Percentiles rank a stretch among this genome's conserved stretches.
phyloP scores from a whole-genome alignment of 92 coral and sea anemone genomes.

The Desmophyllum pertusum region DNA sequence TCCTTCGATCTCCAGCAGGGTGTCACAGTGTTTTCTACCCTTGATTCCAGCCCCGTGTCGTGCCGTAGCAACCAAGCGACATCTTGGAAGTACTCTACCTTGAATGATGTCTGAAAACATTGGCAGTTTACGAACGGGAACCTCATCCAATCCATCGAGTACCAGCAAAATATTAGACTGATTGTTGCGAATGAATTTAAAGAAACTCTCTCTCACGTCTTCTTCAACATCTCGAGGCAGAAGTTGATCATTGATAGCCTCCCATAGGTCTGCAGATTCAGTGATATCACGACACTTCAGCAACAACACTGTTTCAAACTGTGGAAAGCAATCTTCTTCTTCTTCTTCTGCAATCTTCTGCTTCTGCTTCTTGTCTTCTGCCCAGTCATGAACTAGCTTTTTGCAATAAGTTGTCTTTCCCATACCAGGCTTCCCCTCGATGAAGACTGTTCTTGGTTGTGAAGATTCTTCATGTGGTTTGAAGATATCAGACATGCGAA shows the following conservation, averaged over 20 bases:
- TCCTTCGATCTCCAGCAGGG: background rate
- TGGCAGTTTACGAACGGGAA: background rate
- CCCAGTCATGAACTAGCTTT: background rate
- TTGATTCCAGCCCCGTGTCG: background rate
- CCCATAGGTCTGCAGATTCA: background rate
- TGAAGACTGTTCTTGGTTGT: too few relatives aligned
- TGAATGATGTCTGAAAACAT: background rate
- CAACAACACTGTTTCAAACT: background rate
- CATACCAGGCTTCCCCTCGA: too few relatives aligned
- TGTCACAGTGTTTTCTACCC: background rate
- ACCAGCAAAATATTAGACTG: background rate
- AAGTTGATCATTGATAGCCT: background rate
- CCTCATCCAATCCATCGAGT: background rate
- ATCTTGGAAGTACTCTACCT: background rate
- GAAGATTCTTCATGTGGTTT: too few relatives aligned
- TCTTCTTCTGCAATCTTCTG: background rate
- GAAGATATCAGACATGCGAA: too few relatives aligned
- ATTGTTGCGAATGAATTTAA: background rate
- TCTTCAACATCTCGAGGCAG: background rate
- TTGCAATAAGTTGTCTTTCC: background rate
- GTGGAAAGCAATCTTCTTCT: background rate
- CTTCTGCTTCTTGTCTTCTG: background rate
- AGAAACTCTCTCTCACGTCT: background rate
- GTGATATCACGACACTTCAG: background rate
- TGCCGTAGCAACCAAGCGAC: background rate